Conservation (phyloP, 2,888 invertebrate genomes). For the Operophtera brumata region DNA sequence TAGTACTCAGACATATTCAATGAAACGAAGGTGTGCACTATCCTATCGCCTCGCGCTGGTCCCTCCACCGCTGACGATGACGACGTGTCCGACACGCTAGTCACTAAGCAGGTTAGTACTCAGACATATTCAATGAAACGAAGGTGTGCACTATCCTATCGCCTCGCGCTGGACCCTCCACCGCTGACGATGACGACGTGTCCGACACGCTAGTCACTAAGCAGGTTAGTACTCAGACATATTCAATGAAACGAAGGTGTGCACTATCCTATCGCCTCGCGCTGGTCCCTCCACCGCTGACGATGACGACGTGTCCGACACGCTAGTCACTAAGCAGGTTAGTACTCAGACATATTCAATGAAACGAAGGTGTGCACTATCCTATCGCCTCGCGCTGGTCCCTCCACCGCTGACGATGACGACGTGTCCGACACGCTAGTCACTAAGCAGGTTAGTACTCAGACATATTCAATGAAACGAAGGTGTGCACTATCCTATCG, state of each 20-base stretch:
- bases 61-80: constrained; percentile 69
- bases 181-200: constrained; percentile 74
- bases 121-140: constrained; percentile 80
- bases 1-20: constrained; percentile 60
- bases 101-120: constrained; percentile 69
- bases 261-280: constrained; percentile 80
- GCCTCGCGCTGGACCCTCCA: constrained; percentile 64
- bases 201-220: constrained; percentile 76
- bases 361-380: constrained; percentile 85
- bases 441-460: constrained; percentile 66
- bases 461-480: constrained; percentile 87
- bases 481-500: constrained; percentile 82
- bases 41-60: constrained; percentile 74
- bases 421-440: constrained; percentile 78
- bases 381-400: constrained; percentile 70
- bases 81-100: constrained; percentile 76
- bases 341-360: constrained; percentile 75
- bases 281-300: constrained; percentile 66
- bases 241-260: constrained; percentile 85
- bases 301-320: constrained; percentile 77
- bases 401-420: constrained; percentile 68
- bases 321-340: constrained; percentile 77
- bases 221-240: constrained; percentile 60
- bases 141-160: constrained; percentile 83
- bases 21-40: constrained; percentile 84